Evolutionary conservation across 2,888 invertebrate species (phyloP), one percentile per base, ranked within the genome.

Genomic region (Bugulina stolonifera): DNA sequence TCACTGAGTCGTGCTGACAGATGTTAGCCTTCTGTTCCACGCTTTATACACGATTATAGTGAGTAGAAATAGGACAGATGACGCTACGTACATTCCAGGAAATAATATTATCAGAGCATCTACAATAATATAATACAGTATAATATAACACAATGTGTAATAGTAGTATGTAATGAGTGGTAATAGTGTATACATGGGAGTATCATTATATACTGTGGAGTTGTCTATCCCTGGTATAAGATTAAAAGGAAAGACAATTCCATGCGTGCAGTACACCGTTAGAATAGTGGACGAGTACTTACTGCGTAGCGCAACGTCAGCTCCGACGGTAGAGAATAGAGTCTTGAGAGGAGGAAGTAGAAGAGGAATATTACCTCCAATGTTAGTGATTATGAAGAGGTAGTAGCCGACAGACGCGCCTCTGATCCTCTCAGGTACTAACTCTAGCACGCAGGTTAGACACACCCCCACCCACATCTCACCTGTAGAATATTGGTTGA

Each of bases 401-500:
- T 84, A 85, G 29, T 83, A 78, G n/a, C 84, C 84, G 1, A 85
- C 78, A 25, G 82, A 80, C 1, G 81, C 79, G 0, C 84, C 82
- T 52, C 83, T 78, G 1, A 84, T 77, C n/a, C 77, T 76, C 5
- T 78, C 74, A 1, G 83, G 82, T n/a, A 85, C 81, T 69, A 85
- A 76, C 74, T 85, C 85, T 32, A 85, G 81, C 5, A 82, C 77
- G 0, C 84, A 81, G 1, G 84, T 81, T 69, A 85, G 75, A 1
- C 82, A 80, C 1, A 85, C 81, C 3, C 82, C 80, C 18, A 85
- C 80, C 84, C 84, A 85, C 83, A 84, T 84, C 76, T 85, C 85
- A 73, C 84, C 84, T 82, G 76, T 10, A 73, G 32, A 25, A n/a
- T n/a, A n/a, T n/a, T n/a, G n/a, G n/a, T n/a, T n/a, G n/a, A n/a